phyloP scores from a whole-genome alignment of 2,797 vertebrate species.

The Ptychadena robeensis region DNA sequence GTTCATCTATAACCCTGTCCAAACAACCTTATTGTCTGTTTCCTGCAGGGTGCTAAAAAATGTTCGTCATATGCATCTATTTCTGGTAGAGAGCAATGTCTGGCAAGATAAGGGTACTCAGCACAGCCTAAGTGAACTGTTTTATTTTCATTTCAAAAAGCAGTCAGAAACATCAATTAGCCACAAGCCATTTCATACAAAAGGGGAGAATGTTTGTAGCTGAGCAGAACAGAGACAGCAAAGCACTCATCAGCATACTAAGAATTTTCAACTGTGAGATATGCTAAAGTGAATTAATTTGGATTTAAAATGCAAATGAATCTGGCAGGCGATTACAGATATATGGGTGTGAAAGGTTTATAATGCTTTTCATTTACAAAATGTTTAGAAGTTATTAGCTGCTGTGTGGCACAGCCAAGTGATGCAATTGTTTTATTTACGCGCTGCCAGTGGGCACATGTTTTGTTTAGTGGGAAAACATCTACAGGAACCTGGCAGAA shows the following conservation, averaged over 20 bases:
- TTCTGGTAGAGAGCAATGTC: conserved; percentile 80
- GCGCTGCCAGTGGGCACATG: conserved; percentile 71
- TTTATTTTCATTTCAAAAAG: conserved; percentile 88
- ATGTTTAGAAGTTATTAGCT: conserved; percentile 84
- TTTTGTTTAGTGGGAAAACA: conserved; percentile 73
- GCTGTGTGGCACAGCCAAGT: conserved; percentile 75
- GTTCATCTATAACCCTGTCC: conserved; percentile 94
- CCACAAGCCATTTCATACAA: conserved; percentile 90
- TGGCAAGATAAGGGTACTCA: conserved; percentile 85
- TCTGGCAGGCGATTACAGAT: conserved; percentile 90
- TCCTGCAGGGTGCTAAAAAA: conserved; percentile 80
- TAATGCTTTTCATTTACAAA: conserved; percentile 83
- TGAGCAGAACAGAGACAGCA: conserved; percentile 80
- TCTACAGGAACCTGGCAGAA: conserved; percentile 72
- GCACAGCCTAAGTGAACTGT: conserved; percentile 82
- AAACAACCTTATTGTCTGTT: conserved; percentile 92
- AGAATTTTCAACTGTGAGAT: conserved; percentile 91
- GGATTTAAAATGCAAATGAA: conserved; percentile 99
- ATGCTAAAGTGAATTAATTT: conserved; percentile 99
- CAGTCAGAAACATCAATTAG: conserved; percentile 89
- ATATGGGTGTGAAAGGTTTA: conserved; percentile 84
- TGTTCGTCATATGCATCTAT: conserved; percentile 78
- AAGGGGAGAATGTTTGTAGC: conserved; percentile 86
- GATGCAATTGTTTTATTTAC: conserved; percentile 81
- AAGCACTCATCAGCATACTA: conserved; percentile 94